Percentiles rank a stretch among this genome's conserved stretches.
phyloP scores from a whole-genome alignment of 1,140 invertebrate genomes.

The Ridgeia piscesae region DNA sequence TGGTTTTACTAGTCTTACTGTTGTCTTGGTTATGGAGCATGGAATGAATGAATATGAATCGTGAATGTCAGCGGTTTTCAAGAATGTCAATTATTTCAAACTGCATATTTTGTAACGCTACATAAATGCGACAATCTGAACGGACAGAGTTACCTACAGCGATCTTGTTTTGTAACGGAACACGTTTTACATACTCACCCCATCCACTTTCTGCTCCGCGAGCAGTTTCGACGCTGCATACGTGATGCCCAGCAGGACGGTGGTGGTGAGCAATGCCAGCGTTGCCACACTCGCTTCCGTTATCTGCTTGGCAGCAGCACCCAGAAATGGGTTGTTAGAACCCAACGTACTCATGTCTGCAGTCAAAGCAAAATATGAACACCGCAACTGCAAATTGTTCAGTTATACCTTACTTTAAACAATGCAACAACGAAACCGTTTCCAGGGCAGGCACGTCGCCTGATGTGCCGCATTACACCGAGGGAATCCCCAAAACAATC shows the following conservation, averaged over 20 bases:
- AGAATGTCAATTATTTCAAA: not conserved
- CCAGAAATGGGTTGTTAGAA: not conserved
- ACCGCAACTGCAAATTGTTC: not conserved
- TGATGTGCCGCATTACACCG: constrained; percentile 12
- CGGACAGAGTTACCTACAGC: not conserved
- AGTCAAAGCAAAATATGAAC: not conserved
- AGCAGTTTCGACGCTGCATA: not conserved
- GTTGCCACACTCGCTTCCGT: not conserved
- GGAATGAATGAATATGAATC: too few relatives aligned
- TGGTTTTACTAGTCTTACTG: too few relatives aligned
- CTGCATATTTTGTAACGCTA: not conserved
- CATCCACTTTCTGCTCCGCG: not conserved
- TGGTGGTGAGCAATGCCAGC: constrained; percentile 16
- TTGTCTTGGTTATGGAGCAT: too few relatives aligned
- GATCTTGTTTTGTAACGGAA: not conserved
- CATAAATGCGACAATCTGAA: not conserved
- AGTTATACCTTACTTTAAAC: not conserved
- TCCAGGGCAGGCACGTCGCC: not conserved
- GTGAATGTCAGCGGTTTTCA: too few relatives aligned
- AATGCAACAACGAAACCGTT: not conserved
- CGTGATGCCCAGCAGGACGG: constrained; percentile 7
- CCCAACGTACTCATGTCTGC: constrained; percentile 6
- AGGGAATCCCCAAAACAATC: constrained; percentile 13
- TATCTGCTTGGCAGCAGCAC: constrained; percentile 6
- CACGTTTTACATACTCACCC: not conserved